Base-by-base conservation (phyloP, 2,888 invertebrate species). In the Cephus sareptanus region DNA sequence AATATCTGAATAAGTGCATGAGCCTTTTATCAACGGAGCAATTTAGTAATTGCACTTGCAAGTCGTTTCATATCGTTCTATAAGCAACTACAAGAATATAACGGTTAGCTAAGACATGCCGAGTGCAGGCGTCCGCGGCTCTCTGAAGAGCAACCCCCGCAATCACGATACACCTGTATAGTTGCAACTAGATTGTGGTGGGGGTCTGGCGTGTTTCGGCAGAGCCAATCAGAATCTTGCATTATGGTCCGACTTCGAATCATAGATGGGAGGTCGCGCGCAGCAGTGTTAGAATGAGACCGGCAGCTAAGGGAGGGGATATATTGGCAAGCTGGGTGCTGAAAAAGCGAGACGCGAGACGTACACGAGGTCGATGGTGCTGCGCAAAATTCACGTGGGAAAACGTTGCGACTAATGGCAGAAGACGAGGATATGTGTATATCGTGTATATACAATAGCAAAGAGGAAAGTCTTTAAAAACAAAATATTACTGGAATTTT, bases 241-340 rank as follows among this genome's bases (percentile, higher is more conserved):
- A 71, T 71, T 71, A 34, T 71, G 71, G 71, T 71, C 30, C 33
- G 71, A 71, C 56, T 56, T 56, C 56, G 23, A 56, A 56, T 56
- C 23, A 15, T 56, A 56, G 23, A 56, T 23, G 56, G 56, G 56
- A 56, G 56, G 56, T 56, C 56, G 56, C 71, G 71, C 71, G 71
- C 71, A 6, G 71, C 13, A 71, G 34, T 71, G 34, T 71, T 71
- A 34, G 71, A 71, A 23, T 23, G 34, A 33, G 34, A 33, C 56
- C 23, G 15, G 31, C 31, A 33, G 15, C 12, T 31, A 12, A 34
- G 1, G 23, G 71, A 13, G 71, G 71, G 34, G 34, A 71, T 11
- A 71, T 34, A 31, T 34, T 31, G 71, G 71, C 71, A 34, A 71
- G 71, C 13, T 71, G 1, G 71, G 71, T 56, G 56, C 56, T 23